phyloP scores from a whole-genome alignment of 1,140 invertebrate species.

The Nasonia vitripennis region DNA sequence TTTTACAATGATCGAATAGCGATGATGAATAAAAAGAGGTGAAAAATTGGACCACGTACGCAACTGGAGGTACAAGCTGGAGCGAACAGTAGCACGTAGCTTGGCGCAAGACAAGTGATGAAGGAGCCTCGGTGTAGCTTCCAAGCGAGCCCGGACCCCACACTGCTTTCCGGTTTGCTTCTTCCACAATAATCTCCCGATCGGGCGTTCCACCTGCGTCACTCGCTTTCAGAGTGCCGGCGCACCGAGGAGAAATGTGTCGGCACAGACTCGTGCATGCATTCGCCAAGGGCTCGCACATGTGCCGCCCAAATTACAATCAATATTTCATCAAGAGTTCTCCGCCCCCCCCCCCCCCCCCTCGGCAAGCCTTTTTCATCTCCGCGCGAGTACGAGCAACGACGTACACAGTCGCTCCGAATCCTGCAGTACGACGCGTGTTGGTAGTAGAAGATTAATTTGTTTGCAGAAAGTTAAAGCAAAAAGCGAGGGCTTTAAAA shows the following conservation, averaged over 20 bases:
- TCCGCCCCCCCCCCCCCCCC: background rate
- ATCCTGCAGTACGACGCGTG: too few relatives aligned
- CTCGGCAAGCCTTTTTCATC: background rate
- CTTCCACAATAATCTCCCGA: slow-evolving; percentile 68
- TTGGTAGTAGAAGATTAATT: background rate
- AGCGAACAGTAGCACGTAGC: background rate
- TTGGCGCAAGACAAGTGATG: slow-evolving; percentile 17
- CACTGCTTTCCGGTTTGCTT: slow-evolving; percentile 62
- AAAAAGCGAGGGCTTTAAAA: background rate
- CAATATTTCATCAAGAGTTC: slow-evolving; percentile 42
- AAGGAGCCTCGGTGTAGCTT: slow-evolving; percentile 32
- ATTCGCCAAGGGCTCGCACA: slow-evolving; percentile 36
- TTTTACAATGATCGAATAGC: too few relatives aligned
- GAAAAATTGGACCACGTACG: background rate
- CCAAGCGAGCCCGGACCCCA: background rate
- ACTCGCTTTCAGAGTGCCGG: slow-evolving; percentile 42
- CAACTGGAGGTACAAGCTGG: background rate
- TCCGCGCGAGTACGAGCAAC: too few relatives aligned
- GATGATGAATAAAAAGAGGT: background rate
- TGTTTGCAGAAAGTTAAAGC: background rate
- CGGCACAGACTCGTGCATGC: slow-evolving; percentile 9
- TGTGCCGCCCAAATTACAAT: slow-evolving; percentile 44
- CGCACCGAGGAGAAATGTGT: slow-evolving; percentile 24
- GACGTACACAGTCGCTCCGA: too few relatives aligned
- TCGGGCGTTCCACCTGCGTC: slow-evolving; percentile 64